A percentile compares a stretch with the other conserved stretches of the same genome.
Evolutionary conservation across 2,888 invertebrate genomes (phyloP).

Genomic region (Nowickia ferox): DNA sequence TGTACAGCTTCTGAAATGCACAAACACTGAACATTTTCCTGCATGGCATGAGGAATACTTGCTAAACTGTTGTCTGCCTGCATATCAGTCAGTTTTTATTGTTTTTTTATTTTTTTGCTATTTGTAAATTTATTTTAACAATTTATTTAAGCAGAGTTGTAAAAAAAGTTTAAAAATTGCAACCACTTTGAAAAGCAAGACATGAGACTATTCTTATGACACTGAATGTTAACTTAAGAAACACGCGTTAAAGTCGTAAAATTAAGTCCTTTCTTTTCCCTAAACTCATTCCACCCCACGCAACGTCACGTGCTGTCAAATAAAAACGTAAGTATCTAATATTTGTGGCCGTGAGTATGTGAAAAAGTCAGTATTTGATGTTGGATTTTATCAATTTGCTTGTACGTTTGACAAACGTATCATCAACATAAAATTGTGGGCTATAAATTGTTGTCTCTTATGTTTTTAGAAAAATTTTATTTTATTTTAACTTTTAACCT

Average conservation of each 20-base stretch:
- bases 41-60: neutral
- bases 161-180: slow-evolving; percentile 50
- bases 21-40: neutral
- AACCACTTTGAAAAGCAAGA: slow-evolving; percentile 48
- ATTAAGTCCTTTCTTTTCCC: slow-evolving; percentile 46
- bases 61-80: neutral
- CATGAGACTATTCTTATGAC: slow-evolving; percentile 19
- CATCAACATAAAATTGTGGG: slow-evolving; percentile 54
- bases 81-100: neutral
- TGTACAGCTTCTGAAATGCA: neutral
- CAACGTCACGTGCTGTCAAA: slow-evolving; percentile 3
- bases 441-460: slow-evolving; percentile 62
- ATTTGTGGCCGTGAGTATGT: neutral
- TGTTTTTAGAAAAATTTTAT: slow-evolving; percentile 17
- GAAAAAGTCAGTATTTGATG: neutral
- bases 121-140: slow-evolving; percentile 48
- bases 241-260: slow-evolving; percentile 64
- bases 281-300: neutral
- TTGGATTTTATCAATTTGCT: slow-evolving; percentile 49
- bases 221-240: slow-evolving; percentile 45
- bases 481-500: neutral
- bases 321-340: slow-evolving; percentile 14
- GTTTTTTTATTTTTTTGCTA: neutral
- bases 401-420: slow-evolving; percentile 7
- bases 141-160: slow-evolving; percentile 51